Conservation (phyloP, 2,113 vertebrate species). For the Panthera uncia region DNA sequence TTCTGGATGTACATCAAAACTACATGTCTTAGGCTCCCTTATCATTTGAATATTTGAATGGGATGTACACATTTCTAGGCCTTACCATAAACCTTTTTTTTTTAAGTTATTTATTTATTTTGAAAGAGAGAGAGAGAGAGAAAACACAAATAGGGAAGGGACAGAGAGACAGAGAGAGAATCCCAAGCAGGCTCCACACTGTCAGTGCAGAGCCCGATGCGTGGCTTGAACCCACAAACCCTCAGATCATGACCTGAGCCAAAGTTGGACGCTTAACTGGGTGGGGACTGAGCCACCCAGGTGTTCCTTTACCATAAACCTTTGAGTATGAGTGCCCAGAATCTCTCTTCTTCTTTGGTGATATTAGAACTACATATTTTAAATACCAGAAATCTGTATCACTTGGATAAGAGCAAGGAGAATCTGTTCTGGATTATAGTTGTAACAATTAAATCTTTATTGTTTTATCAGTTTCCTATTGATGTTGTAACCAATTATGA, state of each 20-base stretch:
- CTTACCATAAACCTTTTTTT: too few species aligned
- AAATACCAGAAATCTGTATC: neutral
- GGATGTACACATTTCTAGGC: neutral
- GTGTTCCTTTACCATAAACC: neutral
- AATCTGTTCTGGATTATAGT: neutral
- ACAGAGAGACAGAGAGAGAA: neutral
- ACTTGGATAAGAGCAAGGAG: neutral
- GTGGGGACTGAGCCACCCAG: neutral
- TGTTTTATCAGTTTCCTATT: neutral
- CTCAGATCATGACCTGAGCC: neutral
- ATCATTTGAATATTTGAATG: neutral
- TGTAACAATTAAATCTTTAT: neutral
- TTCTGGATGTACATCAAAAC: neutral
- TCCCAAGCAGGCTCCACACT: neutral
- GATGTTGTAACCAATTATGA: neutral
- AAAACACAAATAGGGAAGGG: neutral
- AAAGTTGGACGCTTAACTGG: neutral
- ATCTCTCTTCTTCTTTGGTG: neutral
- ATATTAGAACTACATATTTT: neutral
- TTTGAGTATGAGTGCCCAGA: neutral
- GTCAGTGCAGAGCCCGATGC: neutral
- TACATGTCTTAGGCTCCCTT: neutral
- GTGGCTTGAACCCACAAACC: neutral
- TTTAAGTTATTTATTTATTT: neutral
- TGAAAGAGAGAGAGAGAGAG: neutral